Evolutionary conservation across 1,140 invertebrate genomes (phyloP).

Genomic region (Papilio aristodemus): DNA sequence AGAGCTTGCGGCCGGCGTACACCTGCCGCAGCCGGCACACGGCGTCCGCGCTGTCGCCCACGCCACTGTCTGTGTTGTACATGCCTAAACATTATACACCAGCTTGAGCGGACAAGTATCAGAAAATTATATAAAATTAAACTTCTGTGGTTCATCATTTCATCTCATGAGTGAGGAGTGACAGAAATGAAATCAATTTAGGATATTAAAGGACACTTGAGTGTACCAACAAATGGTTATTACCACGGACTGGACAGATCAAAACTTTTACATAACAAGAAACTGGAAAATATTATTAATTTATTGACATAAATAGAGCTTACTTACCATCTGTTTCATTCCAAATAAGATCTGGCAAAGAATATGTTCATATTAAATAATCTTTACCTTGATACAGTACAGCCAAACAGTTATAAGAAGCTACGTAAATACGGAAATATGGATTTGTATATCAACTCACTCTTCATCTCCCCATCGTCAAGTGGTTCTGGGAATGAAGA

Average conservation of each 20-base stretch:
- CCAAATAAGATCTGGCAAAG: conserved; percentile 13
- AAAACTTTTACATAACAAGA: no score
- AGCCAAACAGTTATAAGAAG: not conserved
- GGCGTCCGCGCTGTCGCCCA: conserved; percentile 64
- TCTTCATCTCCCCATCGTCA: conserved; percentile 78
- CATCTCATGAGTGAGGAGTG: no score
- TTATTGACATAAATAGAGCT: not conserved
- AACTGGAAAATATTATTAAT: no score
- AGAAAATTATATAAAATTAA: no score
- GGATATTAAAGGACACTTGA: no score
- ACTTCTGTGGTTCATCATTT: no score
- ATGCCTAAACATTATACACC: conserved; percentile 44
- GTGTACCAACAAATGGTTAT: no score
- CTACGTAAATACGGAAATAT: not conserved
- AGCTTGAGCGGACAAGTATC: no score
- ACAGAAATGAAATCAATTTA: no score
- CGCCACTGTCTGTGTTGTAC: conserved; percentile 67
- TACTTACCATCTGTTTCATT: conserved; percentile 12
- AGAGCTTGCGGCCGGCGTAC: conserved; percentile 83
- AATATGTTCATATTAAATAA: not conserved
- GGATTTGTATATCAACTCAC: conserved; percentile 48
- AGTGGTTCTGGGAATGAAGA: conserved; percentile 84
- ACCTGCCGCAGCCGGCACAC: conserved; percentile 63
- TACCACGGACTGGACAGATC: no score
- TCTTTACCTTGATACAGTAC: not conserved